Evolutionary conservation across 2,888 invertebrate species (phyloP).

Genomic region (Heliconius charithonia): DNA sequence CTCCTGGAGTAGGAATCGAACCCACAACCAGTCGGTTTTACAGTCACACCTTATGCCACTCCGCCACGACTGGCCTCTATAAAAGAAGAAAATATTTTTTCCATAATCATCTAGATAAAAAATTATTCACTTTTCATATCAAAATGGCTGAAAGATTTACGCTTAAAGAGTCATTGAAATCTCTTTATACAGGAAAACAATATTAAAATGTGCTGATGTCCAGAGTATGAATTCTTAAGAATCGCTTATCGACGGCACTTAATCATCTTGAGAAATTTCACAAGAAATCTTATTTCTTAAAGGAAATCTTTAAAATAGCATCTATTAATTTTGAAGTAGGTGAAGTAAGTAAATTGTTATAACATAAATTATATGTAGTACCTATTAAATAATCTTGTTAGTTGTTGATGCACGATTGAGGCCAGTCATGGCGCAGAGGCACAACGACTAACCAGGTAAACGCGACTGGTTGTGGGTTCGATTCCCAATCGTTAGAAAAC

Average conservation of each 20-base stretch:
- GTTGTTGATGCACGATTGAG: too few relatives aligned
- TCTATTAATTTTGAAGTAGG: background rate
- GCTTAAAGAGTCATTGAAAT: constrained; percentile 14
- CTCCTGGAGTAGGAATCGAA: too few relatives aligned
- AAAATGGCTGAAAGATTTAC: background rate
- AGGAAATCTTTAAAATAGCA: constrained; percentile 10
- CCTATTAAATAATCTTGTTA: too few relatives aligned
- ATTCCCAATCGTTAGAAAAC: too few relatives aligned
- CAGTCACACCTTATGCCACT: too few relatives aligned
- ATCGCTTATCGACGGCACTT: constrained; percentile 37
- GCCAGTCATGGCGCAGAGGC: too few relatives aligned
- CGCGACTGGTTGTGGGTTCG: too few relatives aligned
- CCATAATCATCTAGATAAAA: background rate
- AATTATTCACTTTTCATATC: background rate
- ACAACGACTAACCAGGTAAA: too few relatives aligned
- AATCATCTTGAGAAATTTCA: constrained; percentile 36
- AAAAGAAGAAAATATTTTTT: background rate
- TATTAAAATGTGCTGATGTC: constrained; percentile 33
- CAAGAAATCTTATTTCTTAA: constrained; percentile 13
- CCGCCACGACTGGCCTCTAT: too few relatives aligned
- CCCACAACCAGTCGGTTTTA: too few relatives aligned
- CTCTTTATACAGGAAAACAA: constrained; percentile 23
- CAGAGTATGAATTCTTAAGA: constrained; percentile 26
- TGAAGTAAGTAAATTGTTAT: background rate
- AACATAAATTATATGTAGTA: background rate